A percentile compares a stretch with the other conserved stretches of the same genome.
Evolutionary conservation across 2,797 vertebrate genomes (phyloP).

Genomic region (Sciurus vulgaris): DNA sequence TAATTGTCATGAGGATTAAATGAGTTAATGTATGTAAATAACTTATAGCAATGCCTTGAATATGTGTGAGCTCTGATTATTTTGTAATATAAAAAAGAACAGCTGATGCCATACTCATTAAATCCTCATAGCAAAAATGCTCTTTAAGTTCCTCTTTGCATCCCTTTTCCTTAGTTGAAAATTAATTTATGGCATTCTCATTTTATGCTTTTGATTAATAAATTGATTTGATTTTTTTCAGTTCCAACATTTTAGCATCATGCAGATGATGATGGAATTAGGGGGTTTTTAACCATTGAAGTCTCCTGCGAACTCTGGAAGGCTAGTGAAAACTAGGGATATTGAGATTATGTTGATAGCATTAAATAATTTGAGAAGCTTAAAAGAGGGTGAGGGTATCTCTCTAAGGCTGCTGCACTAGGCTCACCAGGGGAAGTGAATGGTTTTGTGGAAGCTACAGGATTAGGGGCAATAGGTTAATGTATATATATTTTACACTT

Average conservation of each 20-base stretch:
- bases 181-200: conserved; percentile 50
- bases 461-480: not conserved
- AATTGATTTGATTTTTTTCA: conserved; percentile 54
- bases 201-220: conserved; percentile 56
- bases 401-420: not conserved
- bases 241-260: conserved; percentile 54
- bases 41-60: not conserved
- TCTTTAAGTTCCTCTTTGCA: conserved; percentile 11
- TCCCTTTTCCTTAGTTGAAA: conserved; percentile 48
- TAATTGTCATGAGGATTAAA: conserved; percentile 15
- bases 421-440: not conserved
- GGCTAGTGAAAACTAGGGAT: not conserved
- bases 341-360: not conserved
- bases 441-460: not conserved
- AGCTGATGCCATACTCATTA: not conserved
- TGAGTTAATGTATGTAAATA: conserved; percentile 40
- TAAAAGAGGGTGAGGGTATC: not conserved
- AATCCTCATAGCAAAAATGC: not conserved
- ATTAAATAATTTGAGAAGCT: conserved; percentile 32
- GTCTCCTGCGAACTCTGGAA: conserved; percentile 48
- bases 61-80: conserved; percentile 12
- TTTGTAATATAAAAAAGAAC: conserved; percentile 42
- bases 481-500: conserved; percentile 36
- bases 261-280: conserved; percentile 38
- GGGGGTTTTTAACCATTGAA: conserved; percentile 43